Evolutionary conservation across 1,140 invertebrate species (phyloP).

Genomic region (Hormaphis cornu): DNA sequence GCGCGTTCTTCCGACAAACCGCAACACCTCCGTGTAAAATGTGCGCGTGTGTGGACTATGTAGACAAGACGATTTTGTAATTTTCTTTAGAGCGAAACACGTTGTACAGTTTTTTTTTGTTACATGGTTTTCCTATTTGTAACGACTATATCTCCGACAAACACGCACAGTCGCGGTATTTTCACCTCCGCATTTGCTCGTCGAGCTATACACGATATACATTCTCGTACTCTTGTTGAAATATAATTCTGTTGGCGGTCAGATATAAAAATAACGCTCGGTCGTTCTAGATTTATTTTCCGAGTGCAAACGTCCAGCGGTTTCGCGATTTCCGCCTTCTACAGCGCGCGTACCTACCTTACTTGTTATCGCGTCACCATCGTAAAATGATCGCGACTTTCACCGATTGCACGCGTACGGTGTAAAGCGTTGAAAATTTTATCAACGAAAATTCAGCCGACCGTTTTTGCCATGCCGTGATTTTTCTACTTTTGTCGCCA

Average conservation of each 20-base stretch:
- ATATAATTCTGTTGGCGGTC: neutral
- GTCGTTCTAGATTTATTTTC: constrained; percentile 2
- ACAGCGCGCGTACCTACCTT: too few species aligned
- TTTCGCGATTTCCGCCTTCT: neutral
- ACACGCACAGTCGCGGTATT: neutral
- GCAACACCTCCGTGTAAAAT: too few species aligned
- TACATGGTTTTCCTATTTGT: neutral
- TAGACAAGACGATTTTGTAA: too few species aligned
- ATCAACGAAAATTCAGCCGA: neutral
- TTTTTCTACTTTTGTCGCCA: too few species aligned
- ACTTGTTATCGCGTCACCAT: neutral
- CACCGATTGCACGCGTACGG: too few species aligned
- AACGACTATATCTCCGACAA: neutral
- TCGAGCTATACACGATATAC: neutral
- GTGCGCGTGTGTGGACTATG: too few species aligned
- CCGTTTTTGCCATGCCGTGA: neutral
- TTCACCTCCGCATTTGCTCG: neutral
- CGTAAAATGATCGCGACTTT: neutral
- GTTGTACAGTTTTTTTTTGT: neutral
- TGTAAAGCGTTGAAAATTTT: too few species aligned
- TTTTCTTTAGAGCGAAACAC: too few species aligned
- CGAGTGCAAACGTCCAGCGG: neutral
- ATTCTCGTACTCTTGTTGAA: neutral
- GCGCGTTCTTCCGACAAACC: too few species aligned
- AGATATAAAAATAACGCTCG: neutral